These are phyloP conservation scores for Sclerurus mexicanus DNA, from an alignment of 2,113 vertebrate species.

Conservation along the genomic window DNA sequence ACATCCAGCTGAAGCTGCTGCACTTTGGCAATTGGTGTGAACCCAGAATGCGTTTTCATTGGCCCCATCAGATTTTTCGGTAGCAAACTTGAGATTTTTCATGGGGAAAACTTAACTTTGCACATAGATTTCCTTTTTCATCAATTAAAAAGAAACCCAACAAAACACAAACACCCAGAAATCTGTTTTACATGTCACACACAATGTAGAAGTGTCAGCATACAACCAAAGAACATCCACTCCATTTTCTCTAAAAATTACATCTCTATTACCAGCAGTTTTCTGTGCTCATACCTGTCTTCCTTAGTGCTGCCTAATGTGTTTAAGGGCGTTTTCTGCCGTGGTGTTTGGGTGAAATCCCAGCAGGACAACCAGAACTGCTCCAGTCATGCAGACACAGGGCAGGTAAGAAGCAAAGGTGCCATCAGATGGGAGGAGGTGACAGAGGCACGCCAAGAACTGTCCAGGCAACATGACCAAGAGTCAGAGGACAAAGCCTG, in stretches of 20 bases:
- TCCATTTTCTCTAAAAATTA: not conserved
- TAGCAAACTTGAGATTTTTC: not conserved
- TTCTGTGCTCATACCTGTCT: not conserved
- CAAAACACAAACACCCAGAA: not conserved
- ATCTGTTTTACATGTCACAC: not conserved
- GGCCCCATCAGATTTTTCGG: not conserved
- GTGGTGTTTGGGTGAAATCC: not conserved
- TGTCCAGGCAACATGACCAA: not conserved
- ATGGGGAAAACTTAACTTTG: not conserved
- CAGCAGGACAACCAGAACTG: not conserved
- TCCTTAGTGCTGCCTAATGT: not conserved
- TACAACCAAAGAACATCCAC: not conserved
- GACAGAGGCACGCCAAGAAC: not conserved
- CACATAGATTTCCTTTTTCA: not conserved
- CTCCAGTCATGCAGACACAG: not conserved
- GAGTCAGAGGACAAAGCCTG: not conserved
- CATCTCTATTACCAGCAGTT: not conserved
- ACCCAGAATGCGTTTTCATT: not conserved
- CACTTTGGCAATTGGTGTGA: not conserved
- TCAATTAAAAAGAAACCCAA: not conserved
- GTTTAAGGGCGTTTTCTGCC: not conserved
- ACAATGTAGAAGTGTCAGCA: not conserved
- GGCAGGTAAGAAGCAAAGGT: not conserved
- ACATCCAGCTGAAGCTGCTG: not conserved
- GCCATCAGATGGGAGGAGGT: not conserved